phyloP scores from a whole-genome alignment of 2,797 vertebrate genomes.

The Zalophus californianus region DNA sequence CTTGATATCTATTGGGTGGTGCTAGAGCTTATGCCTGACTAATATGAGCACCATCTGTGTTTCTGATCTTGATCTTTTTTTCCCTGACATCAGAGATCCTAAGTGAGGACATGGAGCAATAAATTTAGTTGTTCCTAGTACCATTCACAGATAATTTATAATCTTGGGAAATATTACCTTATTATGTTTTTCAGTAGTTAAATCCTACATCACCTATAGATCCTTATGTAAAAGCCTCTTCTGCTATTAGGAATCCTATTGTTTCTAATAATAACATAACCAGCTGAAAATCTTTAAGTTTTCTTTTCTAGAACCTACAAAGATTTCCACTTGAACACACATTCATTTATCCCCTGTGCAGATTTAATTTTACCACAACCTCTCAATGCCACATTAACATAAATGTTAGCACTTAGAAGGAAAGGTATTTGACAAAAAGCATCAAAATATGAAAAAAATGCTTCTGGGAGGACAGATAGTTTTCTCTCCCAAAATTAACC shows the following conservation, averaged over 20 bases:
- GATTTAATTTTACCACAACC: neutral
- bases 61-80: neutral
- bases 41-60: no score
- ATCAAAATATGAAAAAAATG: conserved; percentile 45
- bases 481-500: conserved; percentile 29
- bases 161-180: neutral
- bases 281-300: neutral
- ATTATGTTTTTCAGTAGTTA: neutral
- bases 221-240: neutral
- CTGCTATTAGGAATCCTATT: neutral
- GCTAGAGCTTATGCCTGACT: neutral
- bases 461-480: conserved; percentile 19
- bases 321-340: conserved; percentile 23
- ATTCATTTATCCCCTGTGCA: neutral
- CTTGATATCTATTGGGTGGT: neutral
- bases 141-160: neutral
- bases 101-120: neutral
- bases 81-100: neutral
- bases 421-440: neutral
- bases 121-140: neutral
- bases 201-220: neutral
- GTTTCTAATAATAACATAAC: neutral
- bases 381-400: neutral
- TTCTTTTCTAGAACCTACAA: neutral
- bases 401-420: neutral